These are phyloP conservation scores for Amphiduros pacificus DNA, from an alignment of 2,888 invertebrate species.

Conservation along the genomic window DNA sequence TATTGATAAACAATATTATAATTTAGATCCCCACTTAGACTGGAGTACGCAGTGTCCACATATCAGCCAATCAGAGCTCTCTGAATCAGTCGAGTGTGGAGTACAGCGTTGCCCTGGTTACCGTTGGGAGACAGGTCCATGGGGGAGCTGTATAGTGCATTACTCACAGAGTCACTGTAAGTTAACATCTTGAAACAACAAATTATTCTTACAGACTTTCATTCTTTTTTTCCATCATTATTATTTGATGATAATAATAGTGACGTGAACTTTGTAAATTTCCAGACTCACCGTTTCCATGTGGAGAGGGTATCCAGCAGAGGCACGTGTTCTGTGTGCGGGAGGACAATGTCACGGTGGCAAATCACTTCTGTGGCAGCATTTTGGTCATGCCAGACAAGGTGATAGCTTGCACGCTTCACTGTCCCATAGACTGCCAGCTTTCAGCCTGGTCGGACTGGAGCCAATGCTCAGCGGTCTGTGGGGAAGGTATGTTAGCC, in stretches of 20 bases:
- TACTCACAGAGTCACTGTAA: too few relatives aligned
- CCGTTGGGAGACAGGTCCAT: conserved; percentile 13
- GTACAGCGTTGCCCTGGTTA: conserved; percentile 9
- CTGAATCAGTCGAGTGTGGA: conserved; percentile 12
- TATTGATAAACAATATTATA: too few relatives aligned
- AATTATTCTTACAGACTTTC: too few relatives aligned
- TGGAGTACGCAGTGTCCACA: conserved; percentile 12
- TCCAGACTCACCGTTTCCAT: conserved; percentile 5
- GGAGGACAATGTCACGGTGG: conserved; percentile 3
- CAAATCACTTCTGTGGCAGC: conserved; percentile 13
- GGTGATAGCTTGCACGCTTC: conserved; percentile 1
- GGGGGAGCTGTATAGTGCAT: conserved; percentile 21
- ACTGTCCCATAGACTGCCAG: conserved; percentile 12
- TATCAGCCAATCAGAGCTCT: conserved; percentile 1
- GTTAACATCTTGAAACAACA: too few relatives aligned
- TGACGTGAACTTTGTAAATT: too few relatives aligned
- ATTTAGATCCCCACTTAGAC: conserved; percentile 2
- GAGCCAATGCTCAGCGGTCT: conserved; percentile 11
- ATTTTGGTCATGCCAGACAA: conserved; percentile 12
- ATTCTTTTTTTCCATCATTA: too few relatives aligned
- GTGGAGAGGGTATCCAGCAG: conserved; percentile 20
- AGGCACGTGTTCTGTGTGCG: conserved; percentile 21
- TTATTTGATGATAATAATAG: too few relatives aligned
- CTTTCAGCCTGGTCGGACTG: conserved; percentile 5
- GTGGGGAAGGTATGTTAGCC: conserved; percentile 9